Evolutionary conservation across 2,113 vertebrate genomes (phyloP), one percentile per base, ranked within the genome.

Genomic region (Athene cunicularia): DNA sequence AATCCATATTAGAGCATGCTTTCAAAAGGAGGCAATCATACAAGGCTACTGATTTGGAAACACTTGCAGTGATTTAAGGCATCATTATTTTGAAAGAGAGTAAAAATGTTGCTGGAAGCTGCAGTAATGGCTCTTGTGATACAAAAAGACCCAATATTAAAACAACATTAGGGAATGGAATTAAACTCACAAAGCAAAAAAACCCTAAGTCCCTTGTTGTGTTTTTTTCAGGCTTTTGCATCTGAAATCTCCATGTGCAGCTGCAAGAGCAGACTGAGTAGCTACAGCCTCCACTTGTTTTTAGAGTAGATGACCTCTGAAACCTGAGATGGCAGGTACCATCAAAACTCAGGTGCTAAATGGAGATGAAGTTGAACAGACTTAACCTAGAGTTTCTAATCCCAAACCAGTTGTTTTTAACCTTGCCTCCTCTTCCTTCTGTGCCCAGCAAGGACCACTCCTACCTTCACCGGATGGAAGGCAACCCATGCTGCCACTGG

Each of bases 41-140:
- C 62, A 94, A 93, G 71, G 66, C 73, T 80, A 95, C 80, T 37
- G 70, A 89, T 90, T 90, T 91, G 80, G 53, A 96, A 95, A 95
- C 76, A 89, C 58, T 96, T 85, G 43, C 33, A 95, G 79, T 70
- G 94, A 94, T 96, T 94, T 95, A 84, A 87, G n/a, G 62, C 49
- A 85, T 72, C 81, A 92, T 95, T 93, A 91, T 64, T 91, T 79
- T 75, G 35, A 95, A 92, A 94, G 88, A 86, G 27, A 81, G 24
- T 53, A 81, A 89, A 95, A 93, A 85, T 33, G 41, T 64, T 72
- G 52, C 86, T 91, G 30, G 56, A 91, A 95, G 75, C 59, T 92
- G 92, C 47, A 90, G 76, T 63, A 95, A 86, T 60, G 35, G 52
- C 52, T 89, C 64, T 67, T 81, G 17, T 56, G 24, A 92, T 64